These are phyloP conservation scores for Girardinus metallicus DNA, from an alignment of 2,797 vertebrate genomes.

Conservation along the genomic window DNA sequence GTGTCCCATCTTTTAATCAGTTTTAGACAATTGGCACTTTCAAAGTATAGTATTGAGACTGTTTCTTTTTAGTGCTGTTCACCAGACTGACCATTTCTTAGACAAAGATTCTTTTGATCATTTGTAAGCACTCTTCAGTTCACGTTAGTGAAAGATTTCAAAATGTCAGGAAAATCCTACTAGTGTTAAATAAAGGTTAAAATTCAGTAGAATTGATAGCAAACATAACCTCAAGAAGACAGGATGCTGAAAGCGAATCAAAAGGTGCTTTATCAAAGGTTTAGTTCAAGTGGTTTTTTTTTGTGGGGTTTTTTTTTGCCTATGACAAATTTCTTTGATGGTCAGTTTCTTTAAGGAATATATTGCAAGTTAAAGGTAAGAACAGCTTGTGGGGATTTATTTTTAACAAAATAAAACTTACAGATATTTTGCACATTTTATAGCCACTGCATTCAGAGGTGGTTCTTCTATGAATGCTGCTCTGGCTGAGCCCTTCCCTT, in stretches of 20 bases:
- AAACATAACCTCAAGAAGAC: neutral
- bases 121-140: neutral
- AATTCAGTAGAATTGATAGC: neutral
- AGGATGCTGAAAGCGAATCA: neutral
- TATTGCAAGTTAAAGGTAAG: neutral
- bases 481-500: neutral
- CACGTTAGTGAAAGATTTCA: too few relatives aligned
- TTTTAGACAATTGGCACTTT: neutral
- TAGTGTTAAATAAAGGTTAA: neutral
- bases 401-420: neutral
- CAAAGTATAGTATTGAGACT: neutral
- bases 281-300: neutral
- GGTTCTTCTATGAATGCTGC: neutral
- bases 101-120: neutral
- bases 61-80: neutral
- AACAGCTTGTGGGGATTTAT: neutral
- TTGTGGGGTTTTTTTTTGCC: neutral
- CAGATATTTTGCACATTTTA: neutral
- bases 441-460: neutral
- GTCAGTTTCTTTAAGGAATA: neutral
- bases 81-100: neutral
- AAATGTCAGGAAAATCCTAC: neutral
- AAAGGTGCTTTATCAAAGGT: neutral
- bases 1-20: neutral
- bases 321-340: neutral